phyloP scores from a whole-genome alignment of 2,797 vertebrate genomes.

The Tokudaia tokunoshimensis region DNA sequence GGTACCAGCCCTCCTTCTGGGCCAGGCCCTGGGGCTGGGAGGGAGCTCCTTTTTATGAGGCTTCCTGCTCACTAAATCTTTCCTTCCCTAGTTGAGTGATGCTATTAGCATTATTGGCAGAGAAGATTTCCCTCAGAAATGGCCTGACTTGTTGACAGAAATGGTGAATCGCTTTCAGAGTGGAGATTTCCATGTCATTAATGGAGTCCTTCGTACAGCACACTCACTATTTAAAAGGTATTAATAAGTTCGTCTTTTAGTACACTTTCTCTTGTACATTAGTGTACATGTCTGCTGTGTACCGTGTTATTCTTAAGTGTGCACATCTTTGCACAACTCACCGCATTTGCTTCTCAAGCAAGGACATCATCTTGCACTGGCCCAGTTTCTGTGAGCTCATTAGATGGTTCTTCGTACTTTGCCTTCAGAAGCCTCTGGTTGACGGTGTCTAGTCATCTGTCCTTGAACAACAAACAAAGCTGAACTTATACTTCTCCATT shows the following conservation, averaged over 20 bases:
- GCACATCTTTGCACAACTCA: neutral
- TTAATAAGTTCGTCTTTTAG: neutral
- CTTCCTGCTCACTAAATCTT: constrained; percentile 19
- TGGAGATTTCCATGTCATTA: constrained; percentile 98
- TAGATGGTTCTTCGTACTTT: neutral
- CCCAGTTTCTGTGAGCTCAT: neutral
- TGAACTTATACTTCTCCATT: constrained; percentile 64
- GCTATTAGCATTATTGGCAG: constrained; percentile 99
- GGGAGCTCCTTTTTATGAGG: neutral
- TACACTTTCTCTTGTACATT: constrained; percentile 40
- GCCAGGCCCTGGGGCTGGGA: neutral
- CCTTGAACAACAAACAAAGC: neutral
- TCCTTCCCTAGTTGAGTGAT: constrained; percentile 93
- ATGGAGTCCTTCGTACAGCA: constrained; percentile 97
- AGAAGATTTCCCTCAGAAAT: constrained; percentile 99
- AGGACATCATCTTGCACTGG: neutral
- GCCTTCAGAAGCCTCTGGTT: constrained; percentile 40
- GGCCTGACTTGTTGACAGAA: constrained; percentile 97
- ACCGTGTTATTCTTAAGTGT: constrained; percentile 21
- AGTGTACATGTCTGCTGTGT: constrained; percentile 4
- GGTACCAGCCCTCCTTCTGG: constrained; percentile 86
- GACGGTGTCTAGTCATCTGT: neutral
- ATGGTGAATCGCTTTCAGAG: constrained; percentile 99
- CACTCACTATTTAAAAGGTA: constrained; percentile 99
- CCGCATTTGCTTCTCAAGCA: neutral